These are phyloP conservation scores for Lasioglossum marginatum DNA, from an alignment of 2,888 invertebrate genomes.

Conservation along the genomic window DNA sequence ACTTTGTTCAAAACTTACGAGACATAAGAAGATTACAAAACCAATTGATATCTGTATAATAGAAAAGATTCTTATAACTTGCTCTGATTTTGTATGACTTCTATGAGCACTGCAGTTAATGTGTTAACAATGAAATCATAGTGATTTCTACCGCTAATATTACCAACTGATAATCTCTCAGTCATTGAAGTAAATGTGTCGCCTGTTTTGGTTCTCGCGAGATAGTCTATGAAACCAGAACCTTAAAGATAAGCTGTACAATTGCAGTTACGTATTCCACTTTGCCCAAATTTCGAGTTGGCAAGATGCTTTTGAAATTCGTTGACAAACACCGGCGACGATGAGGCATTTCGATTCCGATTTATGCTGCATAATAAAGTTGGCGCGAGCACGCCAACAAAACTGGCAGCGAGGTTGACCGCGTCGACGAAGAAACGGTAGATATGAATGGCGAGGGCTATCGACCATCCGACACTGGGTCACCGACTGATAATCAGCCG, in stretches of 20 bases:
- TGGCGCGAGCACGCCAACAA: constrained; percentile 13
- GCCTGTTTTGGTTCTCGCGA: not conserved
- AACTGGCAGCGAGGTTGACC: constrained; percentile 42
- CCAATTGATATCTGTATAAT: no score
- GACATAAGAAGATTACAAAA: no score
- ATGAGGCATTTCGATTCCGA: not conserved
- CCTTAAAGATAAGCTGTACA: not conserved
- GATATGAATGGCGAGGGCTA: constrained; percentile 74
- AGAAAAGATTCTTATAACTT: no score
- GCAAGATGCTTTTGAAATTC: not conserved
- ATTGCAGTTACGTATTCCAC: not conserved
- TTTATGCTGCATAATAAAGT: not conserved
- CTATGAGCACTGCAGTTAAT: no score
- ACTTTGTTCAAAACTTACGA: no score
- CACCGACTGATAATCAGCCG: constrained; percentile 78
- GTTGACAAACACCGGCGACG: not conserved
- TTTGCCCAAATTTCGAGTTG: not conserved
- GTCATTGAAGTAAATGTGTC: no score
- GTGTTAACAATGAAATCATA: no score
- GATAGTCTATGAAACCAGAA: not conserved
- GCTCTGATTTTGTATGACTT: no score
- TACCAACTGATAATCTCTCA: no score
- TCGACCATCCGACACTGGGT: constrained; percentile 75
- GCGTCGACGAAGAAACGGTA: constrained; percentile 59
- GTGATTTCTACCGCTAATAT: no score